A percentile compares a stretch with the other conserved stretches of the same genome.
phyloP scores from a whole-genome alignment of 2,113 vertebrate genomes.

The Alethe castanea region DNA sequence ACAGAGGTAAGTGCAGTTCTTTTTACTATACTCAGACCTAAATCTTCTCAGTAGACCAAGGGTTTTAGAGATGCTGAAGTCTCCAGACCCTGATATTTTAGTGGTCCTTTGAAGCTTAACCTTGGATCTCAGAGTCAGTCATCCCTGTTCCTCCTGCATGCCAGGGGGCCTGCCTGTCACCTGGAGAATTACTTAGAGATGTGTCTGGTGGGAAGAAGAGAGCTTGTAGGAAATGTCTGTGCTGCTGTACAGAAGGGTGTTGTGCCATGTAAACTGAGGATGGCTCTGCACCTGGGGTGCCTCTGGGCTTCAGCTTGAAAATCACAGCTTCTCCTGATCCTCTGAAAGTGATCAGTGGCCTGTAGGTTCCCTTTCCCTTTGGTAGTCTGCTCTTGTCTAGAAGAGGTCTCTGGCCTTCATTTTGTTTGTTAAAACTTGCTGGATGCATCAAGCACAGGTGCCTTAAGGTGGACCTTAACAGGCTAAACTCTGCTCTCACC shows the following conservation, averaged over 20 bases:
- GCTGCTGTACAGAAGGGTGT: neutral
- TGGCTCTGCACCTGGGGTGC: neutral
- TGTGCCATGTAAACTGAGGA: neutral
- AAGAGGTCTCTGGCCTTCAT: neutral
- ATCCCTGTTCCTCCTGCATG: neutral
- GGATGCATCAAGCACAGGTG: accelerated
- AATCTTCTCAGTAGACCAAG: neutral
- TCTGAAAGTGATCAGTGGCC: neutral
- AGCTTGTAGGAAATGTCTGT: neutral
- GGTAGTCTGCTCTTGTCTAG: neutral
- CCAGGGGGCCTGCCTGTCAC: neutral
- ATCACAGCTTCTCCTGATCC: neutral
- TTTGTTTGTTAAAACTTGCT: neutral
- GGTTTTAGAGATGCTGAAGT: neutral
- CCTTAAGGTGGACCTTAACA: neutral
- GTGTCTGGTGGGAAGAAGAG: neutral
- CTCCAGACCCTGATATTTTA: neutral
- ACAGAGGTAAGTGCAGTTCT: neutral
- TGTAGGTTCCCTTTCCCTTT: neutral
- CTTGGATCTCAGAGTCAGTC: neutral
- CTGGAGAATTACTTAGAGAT: neutral
- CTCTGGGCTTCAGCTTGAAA: neutral
- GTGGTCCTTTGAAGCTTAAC: neutral
- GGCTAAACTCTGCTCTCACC: neutral
- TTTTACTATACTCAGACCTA: neutral